phyloP scores from a whole-genome alignment of 2,113 vertebrate genomes.

The Typhlomys cinereus region DNA sequence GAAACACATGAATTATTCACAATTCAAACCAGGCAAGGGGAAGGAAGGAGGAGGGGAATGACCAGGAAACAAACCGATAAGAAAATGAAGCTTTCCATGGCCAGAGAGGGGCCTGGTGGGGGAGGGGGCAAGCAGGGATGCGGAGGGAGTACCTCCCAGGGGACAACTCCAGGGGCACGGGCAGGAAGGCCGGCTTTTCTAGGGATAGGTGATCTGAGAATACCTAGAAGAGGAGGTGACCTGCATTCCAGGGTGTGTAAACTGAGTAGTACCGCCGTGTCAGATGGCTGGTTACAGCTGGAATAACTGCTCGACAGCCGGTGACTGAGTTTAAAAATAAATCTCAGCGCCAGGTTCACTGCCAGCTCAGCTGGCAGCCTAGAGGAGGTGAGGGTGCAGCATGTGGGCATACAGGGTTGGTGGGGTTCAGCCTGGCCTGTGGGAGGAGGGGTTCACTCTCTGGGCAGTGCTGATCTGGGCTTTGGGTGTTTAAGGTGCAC shows the following conservation, averaged over 20 bases:
- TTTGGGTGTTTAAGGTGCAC: not conserved
- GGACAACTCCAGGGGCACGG: not conserved
- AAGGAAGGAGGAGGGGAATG: not conserved
- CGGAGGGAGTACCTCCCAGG: fast-evolving
- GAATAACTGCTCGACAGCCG: not conserved
- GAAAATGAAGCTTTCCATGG: not conserved
- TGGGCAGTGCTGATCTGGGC: not conserved
- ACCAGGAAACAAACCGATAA: not conserved
- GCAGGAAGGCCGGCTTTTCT: not conserved
- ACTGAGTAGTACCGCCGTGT: not conserved
- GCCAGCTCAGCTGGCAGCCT: not conserved
- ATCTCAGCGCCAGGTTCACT: not conserved
- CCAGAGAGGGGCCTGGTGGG: not conserved
- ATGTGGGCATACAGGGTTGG: fast-evolving
- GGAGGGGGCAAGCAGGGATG: not conserved
- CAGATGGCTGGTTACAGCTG: not conserved
- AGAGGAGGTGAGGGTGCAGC: no score
- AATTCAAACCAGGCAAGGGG: not conserved
- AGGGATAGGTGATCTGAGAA: not conserved
- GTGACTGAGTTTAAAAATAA: constrained; percentile 41
- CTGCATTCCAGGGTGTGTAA: not conserved
- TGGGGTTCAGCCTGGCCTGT: not conserved
- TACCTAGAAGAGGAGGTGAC: not conserved
- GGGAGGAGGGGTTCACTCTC: fast-evolving
- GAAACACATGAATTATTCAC: constrained; percentile 73